Conservation (phyloP, 2,888 invertebrate genomes). For the Lepidochrysops patricia region DNA sequence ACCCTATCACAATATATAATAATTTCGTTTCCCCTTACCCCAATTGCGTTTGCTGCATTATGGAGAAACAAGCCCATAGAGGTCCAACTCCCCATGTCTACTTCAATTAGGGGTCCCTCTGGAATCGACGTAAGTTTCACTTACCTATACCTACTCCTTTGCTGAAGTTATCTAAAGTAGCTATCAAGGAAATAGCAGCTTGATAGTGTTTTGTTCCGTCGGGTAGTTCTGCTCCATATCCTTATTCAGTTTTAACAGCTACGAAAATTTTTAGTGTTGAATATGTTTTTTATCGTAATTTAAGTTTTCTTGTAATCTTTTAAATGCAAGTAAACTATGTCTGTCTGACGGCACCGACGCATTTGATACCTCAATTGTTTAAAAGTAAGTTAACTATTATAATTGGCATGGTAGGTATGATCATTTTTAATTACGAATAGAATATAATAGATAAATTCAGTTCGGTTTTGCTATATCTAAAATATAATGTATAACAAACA, state of each 20-base stretch:
- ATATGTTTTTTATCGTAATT: no score
- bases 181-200: conserved; percentile 1
- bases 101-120: neutral
- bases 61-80: conserved; percentile 11
- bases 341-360: no score
- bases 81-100: conserved; percentile 6
- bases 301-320: neutral
- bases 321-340: neutral
- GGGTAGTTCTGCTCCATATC: no score
- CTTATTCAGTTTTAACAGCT: no score
- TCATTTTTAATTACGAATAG: no score
- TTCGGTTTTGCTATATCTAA: neutral
- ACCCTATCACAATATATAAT: conserved; percentile 48
- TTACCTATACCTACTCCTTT: neutral
- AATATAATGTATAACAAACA: neutral
- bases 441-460: no score
- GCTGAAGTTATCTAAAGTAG: neutral
- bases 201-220: neutral
- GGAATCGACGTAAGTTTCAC: neutral
- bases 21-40: conserved; percentile 36
- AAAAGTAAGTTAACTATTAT: neutral
- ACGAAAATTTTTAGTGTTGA: no score
- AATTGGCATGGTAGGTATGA: no score
- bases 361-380: neutral
- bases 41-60: conserved; percentile 35